A percentile compares a stretch with the other conserved stretches of the same genome.
These are phyloP conservation scores for Xiphydria camelus DNA, from an alignment of 2,888 invertebrate genomes.

Conservation along the genomic window DNA sequence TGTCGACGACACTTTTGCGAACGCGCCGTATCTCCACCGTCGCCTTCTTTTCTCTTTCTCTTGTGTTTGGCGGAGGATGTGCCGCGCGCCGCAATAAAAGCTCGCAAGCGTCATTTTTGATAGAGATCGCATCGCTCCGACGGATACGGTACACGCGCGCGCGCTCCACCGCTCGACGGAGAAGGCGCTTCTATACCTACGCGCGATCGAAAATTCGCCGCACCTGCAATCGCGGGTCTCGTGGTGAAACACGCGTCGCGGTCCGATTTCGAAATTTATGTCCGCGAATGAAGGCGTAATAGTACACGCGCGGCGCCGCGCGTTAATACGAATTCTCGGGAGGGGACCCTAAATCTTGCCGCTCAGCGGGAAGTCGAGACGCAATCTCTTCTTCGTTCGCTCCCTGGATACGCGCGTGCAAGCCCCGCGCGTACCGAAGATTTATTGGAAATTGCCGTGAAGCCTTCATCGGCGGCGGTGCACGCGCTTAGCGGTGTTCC, in stretches of 20 bases:
- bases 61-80: too few relatives aligned
- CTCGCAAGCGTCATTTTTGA: too few relatives aligned
- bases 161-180: too few relatives aligned
- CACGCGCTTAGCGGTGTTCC: constrained; percentile 11
- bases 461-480: not conserved
- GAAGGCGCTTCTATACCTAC: too few relatives aligned
- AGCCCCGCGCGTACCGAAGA: constrained; percentile 45
- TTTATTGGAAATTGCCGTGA: constrained; percentile 50
- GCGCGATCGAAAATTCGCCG: too few relatives aligned
- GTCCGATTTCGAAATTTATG: constrained; percentile 22
- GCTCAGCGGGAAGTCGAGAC: constrained; percentile 50
- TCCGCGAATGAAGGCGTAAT: constrained; percentile 46
- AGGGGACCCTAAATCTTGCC: constrained; percentile 46
- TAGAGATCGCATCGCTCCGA: too few relatives aligned
- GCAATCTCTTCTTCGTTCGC: constrained; percentile 46
- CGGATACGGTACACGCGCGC: too few relatives aligned
- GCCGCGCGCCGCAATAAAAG: too few relatives aligned
- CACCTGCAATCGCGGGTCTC: too few relatives aligned
- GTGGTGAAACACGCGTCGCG: constrained; percentile 10
- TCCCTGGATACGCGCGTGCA: not conserved
- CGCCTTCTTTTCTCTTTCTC: too few relatives aligned
- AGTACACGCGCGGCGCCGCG: constrained; percentile 22
- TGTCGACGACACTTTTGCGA: too few relatives aligned
- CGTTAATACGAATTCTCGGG: constrained; percentile 39
- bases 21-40: too few relatives aligned